These are phyloP conservation scores for Holothuria leucospilota DNA, from an alignment of 53 echinoderm and acorn worm genomes.

Conservation along the genomic window DNA sequence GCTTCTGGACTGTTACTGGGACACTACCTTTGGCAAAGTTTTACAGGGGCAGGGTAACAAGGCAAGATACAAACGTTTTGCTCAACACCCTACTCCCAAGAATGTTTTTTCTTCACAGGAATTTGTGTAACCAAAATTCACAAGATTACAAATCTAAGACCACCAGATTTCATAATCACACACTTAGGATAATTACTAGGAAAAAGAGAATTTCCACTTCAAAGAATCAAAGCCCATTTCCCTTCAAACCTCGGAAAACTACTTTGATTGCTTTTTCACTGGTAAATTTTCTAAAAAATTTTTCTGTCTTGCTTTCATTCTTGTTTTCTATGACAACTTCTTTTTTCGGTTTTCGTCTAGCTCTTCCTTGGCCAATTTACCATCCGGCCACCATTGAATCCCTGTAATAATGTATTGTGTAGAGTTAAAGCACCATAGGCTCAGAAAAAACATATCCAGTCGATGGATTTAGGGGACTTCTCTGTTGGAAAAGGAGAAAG, in stretches of 20 bases:
- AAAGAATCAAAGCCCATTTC: background rate
- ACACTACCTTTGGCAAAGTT: too few relatives aligned
- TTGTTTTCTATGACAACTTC: constrained; percentile 76
- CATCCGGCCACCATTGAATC: constrained; percentile 95
- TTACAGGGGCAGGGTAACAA: too few relatives aligned
- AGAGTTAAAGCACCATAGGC: constrained; percentile 88
- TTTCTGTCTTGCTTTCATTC: constrained; percentile 83
- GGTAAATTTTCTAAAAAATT: constrained; percentile 87
- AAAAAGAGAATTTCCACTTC: background rate
- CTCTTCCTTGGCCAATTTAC: constrained; percentile 65
- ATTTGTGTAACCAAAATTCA: too few relatives aligned
- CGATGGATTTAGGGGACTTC: constrained; percentile 77
- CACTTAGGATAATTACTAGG: too few relatives aligned
- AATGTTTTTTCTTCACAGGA: too few relatives aligned
- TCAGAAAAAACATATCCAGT: constrained; percentile 94
- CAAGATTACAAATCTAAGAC: too few relatives aligned
- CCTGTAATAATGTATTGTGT: constrained; percentile 76
- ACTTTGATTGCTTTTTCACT: constrained; percentile 34
- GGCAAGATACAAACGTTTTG: too few relatives aligned
- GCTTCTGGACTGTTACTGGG: too few relatives aligned
- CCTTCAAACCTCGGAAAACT: background rate
- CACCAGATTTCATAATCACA: too few relatives aligned
- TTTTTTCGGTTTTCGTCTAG: constrained; percentile 61
- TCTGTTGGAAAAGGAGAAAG: constrained; percentile 39
- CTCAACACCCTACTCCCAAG: too few relatives aligned